Base-by-base conservation (phyloP, 2,797 vertebrate species). In the Sparidentex hasta region DNA sequence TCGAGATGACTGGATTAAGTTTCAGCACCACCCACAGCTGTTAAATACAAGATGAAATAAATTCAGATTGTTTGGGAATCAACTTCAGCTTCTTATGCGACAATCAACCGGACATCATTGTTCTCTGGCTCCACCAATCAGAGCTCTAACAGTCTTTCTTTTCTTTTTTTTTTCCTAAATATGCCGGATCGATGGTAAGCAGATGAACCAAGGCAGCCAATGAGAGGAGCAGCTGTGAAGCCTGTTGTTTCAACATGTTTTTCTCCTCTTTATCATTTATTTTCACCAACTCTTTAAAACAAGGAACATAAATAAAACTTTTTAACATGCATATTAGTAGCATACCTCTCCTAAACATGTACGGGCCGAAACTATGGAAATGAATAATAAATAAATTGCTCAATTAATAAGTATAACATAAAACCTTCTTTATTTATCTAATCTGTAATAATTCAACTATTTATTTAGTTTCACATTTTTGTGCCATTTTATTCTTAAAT, bases 201-300 rank as follows among this genome's bases (percentile, higher is more conserved):
- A 78, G 69, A 84, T 90, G 88, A 86, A 82, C 78, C 78, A 78
- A 91, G 76, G 90, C 90, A 94, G 88, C 89, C 90, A 90, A 93
- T 90, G 84, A 92, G 76, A 73, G 75, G 72, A 88, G 86, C 84
- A 92, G 87, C 85, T 86, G 85, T 83, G 68, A 87, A 83, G 79
- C 65, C 75, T 78, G 76, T 83, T 63, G 14, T 68, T 78, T 84
- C 33, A 48, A 64, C 65, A 65, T 84, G 55, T 84, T 68, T 76
- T 77, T 48, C 29, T 8, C 14, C 7, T 25, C 80, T 58, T 77
- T 68, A 47, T 73, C 68, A 47, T 66, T 44, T 79, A 9, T 50
- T 71, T 82, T 76, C 21, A 68, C 61, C 63, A 33, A 33, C 33
- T 1, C 33, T 33, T 7, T 33, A 7, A 8, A 33, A 33, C 7